Evolutionary conservation across 2,888 invertebrate species (phyloP), one percentile per base, ranked within the genome.

Genomic region (Tachina lurida): DNA sequence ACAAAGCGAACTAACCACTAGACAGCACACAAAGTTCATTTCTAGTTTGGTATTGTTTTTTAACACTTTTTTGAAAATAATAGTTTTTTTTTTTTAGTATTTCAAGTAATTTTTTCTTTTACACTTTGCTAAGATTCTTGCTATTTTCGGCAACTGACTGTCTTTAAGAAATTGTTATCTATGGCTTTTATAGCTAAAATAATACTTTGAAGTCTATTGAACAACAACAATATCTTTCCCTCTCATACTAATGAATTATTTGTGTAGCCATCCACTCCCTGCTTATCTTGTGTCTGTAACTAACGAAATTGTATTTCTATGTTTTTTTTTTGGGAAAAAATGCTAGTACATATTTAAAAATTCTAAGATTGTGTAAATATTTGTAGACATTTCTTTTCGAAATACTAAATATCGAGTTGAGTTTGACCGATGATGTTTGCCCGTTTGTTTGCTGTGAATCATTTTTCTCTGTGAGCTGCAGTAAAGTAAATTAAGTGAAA

Each of bases 301-400:
- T 3, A 63, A 68, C 62, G 43, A 79, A 83, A 84, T 85, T 73
- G 82, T 63, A 15, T 82, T 85, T 87, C 77, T 85, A 63, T 85
- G 85, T 85, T 31, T 68, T 49, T 56, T 31, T 31, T 31, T 68
- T 49, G 47, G 0, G 41, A 39, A 52, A 62, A n/a, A 45, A 45
- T 8, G 8, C 49, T 5, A 58, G 8, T 52, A n/a, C n/a, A n/a
- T n/a, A 12, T 70, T 52, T 70, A 31, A 58, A 60, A 62, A 68
- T 70, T 84, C 76, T 84, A 17, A 65, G 73, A 80, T 71, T 79
- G 45, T 56, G 83, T 78, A 81, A 87, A 87, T 87, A 87, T 87
- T 87, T 86, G 83, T 84, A 79, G 49, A 78, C 65, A 71, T 67
- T 77, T 77, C 58, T 78, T 73, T 68, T 67, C 45, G 17, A 17